These are phyloP conservation scores for Thaleichthys pacificus DNA, from an alignment of 2,797 vertebrate species.

Conservation along the genomic window DNA sequence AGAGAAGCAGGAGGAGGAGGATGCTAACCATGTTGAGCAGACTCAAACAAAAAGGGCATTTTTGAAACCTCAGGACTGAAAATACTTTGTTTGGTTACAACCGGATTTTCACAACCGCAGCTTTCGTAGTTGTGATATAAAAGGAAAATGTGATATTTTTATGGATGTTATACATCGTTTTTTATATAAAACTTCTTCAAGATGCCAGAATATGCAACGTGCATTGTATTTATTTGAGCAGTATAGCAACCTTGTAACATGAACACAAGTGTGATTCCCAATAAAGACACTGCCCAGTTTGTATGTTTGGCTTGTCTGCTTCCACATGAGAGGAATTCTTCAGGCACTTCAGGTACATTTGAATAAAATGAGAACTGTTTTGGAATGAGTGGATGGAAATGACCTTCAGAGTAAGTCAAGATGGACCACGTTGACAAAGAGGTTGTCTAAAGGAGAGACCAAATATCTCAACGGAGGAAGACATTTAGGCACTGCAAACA, in stretches of 20 bases:
- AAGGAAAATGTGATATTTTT: slow-evolving; percentile 11
- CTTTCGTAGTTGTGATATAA: not conserved
- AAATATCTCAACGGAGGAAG: too few species aligned
- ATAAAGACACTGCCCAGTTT: slow-evolving; percentile 23
- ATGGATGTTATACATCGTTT: slow-evolving; percentile 64
- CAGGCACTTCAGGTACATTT: too few species aligned
- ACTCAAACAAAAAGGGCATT: slow-evolving; percentile 59
- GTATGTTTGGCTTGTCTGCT: not conserved
- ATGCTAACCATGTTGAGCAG: slow-evolving; percentile 40
- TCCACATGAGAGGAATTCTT: not conserved
- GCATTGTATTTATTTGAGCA: slow-evolving; percentile 6
- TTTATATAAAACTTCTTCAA: slow-evolving; percentile 24
- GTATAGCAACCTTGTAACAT: slow-evolving; percentile 4
- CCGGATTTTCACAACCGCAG: not conserved
- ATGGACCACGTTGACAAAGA: too few species aligned
- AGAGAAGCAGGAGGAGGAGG: not conserved
- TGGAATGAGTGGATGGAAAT: too few species aligned
- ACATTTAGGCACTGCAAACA: too few species aligned
- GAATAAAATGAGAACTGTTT: too few species aligned
- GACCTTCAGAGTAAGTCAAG: too few species aligned
- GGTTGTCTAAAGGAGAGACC: too few species aligned
- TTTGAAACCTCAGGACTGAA: slow-evolving; percentile 72
- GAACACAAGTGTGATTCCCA: slow-evolving; percentile 7
- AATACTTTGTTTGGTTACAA: not conserved
- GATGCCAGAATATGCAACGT: not conserved